Evolutionary conservation across 2,888 invertebrate species (phyloP).

Genomic region (Habrosyne pyritoides): DNA sequence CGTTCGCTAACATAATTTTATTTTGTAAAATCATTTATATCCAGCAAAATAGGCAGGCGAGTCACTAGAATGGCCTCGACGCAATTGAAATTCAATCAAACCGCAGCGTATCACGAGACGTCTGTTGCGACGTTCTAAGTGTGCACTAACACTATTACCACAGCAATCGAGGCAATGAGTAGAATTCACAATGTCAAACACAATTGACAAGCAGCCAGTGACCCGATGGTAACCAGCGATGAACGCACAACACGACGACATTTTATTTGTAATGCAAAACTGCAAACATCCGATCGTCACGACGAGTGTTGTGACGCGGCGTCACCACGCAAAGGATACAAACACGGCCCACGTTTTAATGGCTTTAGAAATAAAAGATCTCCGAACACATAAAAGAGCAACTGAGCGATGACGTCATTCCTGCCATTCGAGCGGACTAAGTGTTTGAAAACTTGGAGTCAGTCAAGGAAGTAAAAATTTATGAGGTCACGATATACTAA

Average conservation of each 20-base stretch:
- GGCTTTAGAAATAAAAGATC: not conserved
- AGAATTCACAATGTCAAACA: slow-evolving; percentile 57
- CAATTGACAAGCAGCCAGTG: slow-evolving; percentile 56
- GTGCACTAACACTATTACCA: slow-evolving; percentile 43
- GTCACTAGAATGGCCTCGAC: slow-evolving; percentile 43
- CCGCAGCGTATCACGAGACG: slow-evolving; percentile 38
- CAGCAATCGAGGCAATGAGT: slow-evolving; percentile 50
- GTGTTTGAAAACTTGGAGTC: slow-evolving; percentile 13
- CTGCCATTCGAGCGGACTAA: not conserved
- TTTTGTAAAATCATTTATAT: slow-evolving; percentile 44
- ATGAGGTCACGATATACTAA: slow-evolving; percentile 26
- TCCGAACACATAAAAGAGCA: not conserved
- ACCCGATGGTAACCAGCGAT: slow-evolving; percentile 44
- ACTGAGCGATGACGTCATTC: slow-evolving; percentile 3
- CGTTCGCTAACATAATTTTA: slow-evolving; percentile 36
- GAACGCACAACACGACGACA: slow-evolving; percentile 50
- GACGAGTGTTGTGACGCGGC: slow-evolving; percentile 33
- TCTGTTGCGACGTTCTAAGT: slow-evolving; percentile 41
- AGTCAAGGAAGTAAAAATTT: slow-evolving; percentile 34
- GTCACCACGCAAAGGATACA: slow-evolving; percentile 9
- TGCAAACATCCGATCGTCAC: slow-evolving; percentile 63
- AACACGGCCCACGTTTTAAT: slow-evolving; percentile 5
- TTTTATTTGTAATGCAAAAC: slow-evolving; percentile 72
- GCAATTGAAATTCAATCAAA: slow-evolving; percentile 61
- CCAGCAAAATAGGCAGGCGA: slow-evolving; percentile 30